These are phyloP conservation scores for Plagiodera versicolora DNA, from an alignment of 2,888 invertebrate species.

Conservation along the genomic window DNA sequence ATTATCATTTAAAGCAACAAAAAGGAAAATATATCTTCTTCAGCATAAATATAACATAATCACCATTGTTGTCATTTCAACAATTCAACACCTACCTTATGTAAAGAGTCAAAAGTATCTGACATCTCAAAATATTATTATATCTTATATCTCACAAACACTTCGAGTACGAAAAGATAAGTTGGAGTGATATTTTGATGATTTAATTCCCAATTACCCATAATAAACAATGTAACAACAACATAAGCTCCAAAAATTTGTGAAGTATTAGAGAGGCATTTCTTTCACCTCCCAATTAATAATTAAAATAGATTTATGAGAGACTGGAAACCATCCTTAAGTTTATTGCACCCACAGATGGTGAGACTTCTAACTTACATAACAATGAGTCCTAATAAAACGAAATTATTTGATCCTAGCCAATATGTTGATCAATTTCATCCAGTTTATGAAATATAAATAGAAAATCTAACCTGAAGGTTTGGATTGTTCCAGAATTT, in stretches of 20 bases:
- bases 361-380: slow-evolving; percentile 53
- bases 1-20: no score
- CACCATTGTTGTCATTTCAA: no score
- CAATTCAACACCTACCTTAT: no score
- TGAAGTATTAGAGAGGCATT: slow-evolving; percentile 12
- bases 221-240: slow-evolving; percentile 5
- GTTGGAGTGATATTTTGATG: no score
- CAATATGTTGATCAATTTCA: slow-evolving; percentile 5
- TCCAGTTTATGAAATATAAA: slow-evolving; percentile 15
- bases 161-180: background rate
- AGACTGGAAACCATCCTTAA: slow-evolving; percentile 7
- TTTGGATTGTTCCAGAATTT: slow-evolving; percentile 52
- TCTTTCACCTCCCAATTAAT: background rate
- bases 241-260: slow-evolving; percentile 3
- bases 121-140: no score
- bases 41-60: no score
- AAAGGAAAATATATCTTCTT: no score
- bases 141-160: background rate
- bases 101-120: no score
- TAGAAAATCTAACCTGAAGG: slow-evolving; percentile 50
- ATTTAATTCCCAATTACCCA: background rate
- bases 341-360: slow-evolving; percentile 51
- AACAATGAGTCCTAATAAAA: slow-evolving; percentile 41
- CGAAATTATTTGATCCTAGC: slow-evolving; percentile 24
- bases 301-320: background rate